Base-by-base conservation (phyloP, 2,113 vertebrate species). In the Bos javanicus region DNA sequence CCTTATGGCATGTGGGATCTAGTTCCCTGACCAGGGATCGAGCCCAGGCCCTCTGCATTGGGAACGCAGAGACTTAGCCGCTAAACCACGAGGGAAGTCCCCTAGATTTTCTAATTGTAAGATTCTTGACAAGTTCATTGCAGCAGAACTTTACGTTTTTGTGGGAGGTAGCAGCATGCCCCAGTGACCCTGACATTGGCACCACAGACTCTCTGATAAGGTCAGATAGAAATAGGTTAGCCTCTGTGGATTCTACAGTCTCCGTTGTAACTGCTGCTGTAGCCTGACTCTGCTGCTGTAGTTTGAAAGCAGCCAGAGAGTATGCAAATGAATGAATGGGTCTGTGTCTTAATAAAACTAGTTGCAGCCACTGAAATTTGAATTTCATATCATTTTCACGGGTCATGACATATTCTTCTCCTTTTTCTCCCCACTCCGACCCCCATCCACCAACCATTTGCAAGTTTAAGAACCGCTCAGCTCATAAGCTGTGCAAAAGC, bases 371-470 rank as follows among this genome's bases (percentile, higher is more conserved):
- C 13, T 28, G n/a, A 84, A 16, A 56, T 95, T 64, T 96, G 95
- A 90, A 94, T 92, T 78, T 78, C 92, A 33, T 89, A 6, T 19
- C 0, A 6, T 56, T 76, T 94, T 76, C 92, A 15, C 0, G 5
- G 82, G 74, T 94, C 96, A 48, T 17, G 59, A 89, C 50, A 9
- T 50, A 16, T 8, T 64, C 21, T 80, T 50, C 33, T 52, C 33
- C 12, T 43, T 39, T 62, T 11, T 19, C 30, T 11, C 19, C 71
- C 39, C 0, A 0, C 21, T 26, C 39, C 0, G 21, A 23, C 21
- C 67, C 67, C 67, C 67, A 74, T 25, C 23, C 39, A 43, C 21
- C 82, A 74, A 52, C 62, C 26, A 8, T 84, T 81, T 59, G 43
- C 76, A 78, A 93, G 36, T n/a, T 56, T 26, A 28, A 46, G 78